phyloP scores from a whole-genome alignment of 2,113 vertebrate genomes.

The Sinosuthora webbiana region DNA sequence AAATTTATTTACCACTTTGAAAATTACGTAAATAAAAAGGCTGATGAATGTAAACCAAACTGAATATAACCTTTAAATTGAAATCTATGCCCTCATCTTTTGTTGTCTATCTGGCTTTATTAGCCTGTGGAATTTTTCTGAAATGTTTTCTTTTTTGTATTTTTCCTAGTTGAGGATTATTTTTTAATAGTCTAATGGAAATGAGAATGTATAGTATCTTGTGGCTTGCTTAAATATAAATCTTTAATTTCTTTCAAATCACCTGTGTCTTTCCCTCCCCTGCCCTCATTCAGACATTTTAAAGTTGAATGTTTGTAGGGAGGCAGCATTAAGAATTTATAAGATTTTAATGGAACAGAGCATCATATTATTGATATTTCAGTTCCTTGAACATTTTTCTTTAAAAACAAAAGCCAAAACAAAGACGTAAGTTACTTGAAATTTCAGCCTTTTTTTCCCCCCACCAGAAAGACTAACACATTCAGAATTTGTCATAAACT shows the following conservation, averaged over 20 bases:
- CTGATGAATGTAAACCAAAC: background rate
- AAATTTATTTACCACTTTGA: background rate
- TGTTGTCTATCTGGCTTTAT: background rate
- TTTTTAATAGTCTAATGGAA: background rate
- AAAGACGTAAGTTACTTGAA: background rate
- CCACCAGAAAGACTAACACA: background rate
- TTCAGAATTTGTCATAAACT: background rate
- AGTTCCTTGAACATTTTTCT: background rate
- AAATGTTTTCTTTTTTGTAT: background rate
- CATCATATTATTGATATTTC: background rate
- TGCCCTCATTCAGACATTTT: background rate
- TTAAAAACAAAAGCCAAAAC: background rate
- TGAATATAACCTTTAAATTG: background rate
- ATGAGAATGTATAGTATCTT: background rate
- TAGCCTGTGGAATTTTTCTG: background rate
- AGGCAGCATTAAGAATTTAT: background rate
- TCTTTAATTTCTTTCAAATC: conserved; percentile 4
- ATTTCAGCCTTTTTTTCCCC: background rate
- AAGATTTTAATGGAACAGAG: background rate
- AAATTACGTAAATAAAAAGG: background rate
- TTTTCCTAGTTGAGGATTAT: background rate
- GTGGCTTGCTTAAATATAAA: background rate
- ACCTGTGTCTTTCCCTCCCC: background rate
- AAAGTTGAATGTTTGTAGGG: background rate
- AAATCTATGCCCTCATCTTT: background rate